phyloP scores from a whole-genome alignment of 2,888 invertebrate species.

The Sympetrum striolatum region DNA sequence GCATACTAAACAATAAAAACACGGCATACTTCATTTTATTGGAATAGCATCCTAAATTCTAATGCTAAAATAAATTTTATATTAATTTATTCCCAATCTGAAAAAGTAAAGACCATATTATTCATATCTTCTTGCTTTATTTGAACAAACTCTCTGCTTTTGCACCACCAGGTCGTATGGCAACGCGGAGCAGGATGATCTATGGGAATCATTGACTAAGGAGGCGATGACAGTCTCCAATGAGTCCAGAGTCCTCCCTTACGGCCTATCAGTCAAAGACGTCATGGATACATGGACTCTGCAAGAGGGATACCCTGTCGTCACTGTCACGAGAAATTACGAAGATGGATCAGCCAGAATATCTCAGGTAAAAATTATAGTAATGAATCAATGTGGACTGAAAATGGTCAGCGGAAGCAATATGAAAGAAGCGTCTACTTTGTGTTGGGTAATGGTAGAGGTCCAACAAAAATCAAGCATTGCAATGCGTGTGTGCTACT shows the following conservation, averaged over 20 bases:
- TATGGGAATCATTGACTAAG: constrained; percentile 60
- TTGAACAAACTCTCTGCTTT: constrained; percentile 50
- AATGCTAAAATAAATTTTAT: background rate
- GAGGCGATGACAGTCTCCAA: constrained; percentile 51
- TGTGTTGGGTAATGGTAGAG: no score
- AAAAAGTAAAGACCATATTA: no score
- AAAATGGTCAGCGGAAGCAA: no score
- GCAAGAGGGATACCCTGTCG: constrained; percentile 56
- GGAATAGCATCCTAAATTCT: background rate
- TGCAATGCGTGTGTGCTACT: no score
- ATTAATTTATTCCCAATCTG: background rate
- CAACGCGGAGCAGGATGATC: constrained; percentile 60
- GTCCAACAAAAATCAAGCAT: no score
- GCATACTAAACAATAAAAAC: background rate
- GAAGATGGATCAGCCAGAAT: constrained; percentile 50
- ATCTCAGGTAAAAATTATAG: constrained; percentile 50
- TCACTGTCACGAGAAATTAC: constrained; percentile 50
- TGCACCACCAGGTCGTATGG: constrained; percentile 61
- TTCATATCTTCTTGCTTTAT: no score
- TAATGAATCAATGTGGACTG: background rate
- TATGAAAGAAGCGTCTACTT: no score
- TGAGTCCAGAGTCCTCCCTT: constrained; percentile 49
- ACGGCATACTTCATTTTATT: background rate
- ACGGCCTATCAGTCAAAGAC: constrained; percentile 52
- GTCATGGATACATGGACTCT: constrained; percentile 62